Evolutionary conservation across 2,113 vertebrate genomes (phyloP).

Genomic region (Tiliqua scincoides): DNA sequence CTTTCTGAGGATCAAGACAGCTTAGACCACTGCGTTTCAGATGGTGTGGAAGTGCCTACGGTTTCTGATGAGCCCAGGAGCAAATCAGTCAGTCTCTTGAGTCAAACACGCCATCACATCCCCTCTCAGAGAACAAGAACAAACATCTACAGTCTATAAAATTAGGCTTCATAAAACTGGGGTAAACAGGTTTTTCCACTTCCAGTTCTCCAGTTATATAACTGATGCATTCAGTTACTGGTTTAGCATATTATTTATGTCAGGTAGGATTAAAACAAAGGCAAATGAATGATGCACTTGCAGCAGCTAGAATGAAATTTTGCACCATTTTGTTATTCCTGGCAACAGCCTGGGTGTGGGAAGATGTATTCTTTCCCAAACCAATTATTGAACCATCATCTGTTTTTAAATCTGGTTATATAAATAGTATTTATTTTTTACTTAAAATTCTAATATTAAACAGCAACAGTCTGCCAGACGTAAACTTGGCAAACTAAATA

Average conservation of each 20-base stretch:
- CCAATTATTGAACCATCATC: background rate
- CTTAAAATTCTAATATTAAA: background rate
- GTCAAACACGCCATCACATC: no score
- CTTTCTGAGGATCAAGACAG: background rate
- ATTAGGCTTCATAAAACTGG: no score
- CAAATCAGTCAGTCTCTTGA: background rate
- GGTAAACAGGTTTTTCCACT: background rate
- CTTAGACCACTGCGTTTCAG: background rate
- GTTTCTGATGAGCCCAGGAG: background rate
- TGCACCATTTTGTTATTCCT: background rate
- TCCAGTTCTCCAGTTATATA: no score
- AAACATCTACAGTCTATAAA: no score
- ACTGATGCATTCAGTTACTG: background rate
- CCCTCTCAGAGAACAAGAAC: no score
- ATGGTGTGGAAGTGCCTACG: background rate
- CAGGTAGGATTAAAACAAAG: background rate
- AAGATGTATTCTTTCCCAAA: background rate
- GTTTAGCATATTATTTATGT: background rate
- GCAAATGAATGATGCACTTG: background rate
- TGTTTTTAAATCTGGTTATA: background rate
- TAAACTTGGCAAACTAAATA: background rate
- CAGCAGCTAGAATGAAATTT: background rate
- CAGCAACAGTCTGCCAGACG: background rate
- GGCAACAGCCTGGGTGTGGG: background rate
- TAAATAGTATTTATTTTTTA: background rate